Evolutionary conservation across 2,113 vertebrate species (phyloP).

Genomic region (Esox niger): DNA sequence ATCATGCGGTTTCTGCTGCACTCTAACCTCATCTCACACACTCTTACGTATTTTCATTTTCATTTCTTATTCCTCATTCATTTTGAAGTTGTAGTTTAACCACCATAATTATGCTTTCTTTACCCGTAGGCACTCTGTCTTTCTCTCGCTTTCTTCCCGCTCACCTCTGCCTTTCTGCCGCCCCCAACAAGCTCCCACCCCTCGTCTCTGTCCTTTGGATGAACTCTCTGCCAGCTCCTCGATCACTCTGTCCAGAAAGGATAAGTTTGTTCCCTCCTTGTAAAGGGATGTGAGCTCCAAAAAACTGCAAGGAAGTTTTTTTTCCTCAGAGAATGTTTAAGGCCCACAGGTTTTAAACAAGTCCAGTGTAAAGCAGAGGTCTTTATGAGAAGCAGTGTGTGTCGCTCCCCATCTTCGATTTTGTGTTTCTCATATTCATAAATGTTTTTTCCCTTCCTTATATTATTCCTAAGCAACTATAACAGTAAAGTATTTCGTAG

Average conservation of each 20-base stretch:
- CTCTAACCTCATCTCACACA: neutral
- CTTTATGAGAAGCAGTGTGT: too few species aligned
- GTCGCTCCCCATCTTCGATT: neutral
- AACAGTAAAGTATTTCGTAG: too few species aligned
- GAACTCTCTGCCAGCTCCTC: constrained; percentile 7
- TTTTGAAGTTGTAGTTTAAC: neutral
- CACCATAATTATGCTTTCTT: neutral
- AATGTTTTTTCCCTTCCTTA: neutral
- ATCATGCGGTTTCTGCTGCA: neutral
- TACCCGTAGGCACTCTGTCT: neutral
- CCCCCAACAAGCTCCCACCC: neutral
- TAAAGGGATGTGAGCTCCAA: neutral
- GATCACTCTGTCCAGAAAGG: neutral
- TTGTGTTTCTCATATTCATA: neutral
- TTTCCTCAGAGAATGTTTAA: neutral
- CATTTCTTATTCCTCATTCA: neutral
- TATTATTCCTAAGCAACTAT: too few species aligned
- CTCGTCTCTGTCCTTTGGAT: constrained; percentile 8
- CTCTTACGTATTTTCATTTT: neutral
- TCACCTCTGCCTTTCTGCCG: neutral
- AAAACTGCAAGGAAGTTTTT: neutral
- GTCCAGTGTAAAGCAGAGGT: neutral
- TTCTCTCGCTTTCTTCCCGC: neutral
- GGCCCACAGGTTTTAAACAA: neutral
- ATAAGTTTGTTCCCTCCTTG: neutral